Base-by-base conservation (phyloP, 2,888 invertebrate genomes). In the Drosophila cyrtoloma region DNA sequence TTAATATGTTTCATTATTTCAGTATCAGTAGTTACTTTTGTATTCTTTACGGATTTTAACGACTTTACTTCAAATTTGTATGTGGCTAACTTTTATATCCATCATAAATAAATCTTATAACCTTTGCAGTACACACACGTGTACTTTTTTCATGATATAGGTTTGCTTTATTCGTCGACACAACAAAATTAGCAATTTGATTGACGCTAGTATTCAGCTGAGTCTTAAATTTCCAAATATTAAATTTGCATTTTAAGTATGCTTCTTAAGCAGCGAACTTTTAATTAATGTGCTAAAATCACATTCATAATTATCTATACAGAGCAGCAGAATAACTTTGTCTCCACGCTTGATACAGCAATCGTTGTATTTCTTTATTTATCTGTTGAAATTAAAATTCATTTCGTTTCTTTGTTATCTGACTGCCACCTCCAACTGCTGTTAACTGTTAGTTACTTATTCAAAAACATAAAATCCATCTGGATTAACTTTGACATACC, bases 221-320 rank as follows among this genome's bases (percentile, higher is more conserved):
- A 56, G 56, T 47, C 71, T 79, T 59, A 60, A 52, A 53, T 80
- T 79, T 73, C 73, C 19, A 60, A 59, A 44, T 62, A 66, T 64
- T 10, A 64, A 63, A 79, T 79, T 78, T 37, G 57, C 56, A 73
- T 59, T 79, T 55, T 73, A 63, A 63, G 65, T 60, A 52, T 37
- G 66, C 72, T 65, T 42, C 72, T 52, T 67, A 79, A 80, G 62
- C 80, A 73, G 77, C 61, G 22, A 62, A 51, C 42, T 50, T 16
- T 57, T 70, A 35, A 65, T 77, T 73, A 67, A 70, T 67, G 74
- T 80, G 77, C 74, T 62, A 73, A 79, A 55, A 37, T 70, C 47
- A 14, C 3, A 70, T 69, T 68, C 55, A 73, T 77, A 64, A 80
- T 69, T 64, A 59, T 50, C 10, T 66, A 50, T 71, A 71, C 30